Base-by-base conservation (phyloP, 2,888 invertebrate species). In the Drosophila rubida region DNA sequence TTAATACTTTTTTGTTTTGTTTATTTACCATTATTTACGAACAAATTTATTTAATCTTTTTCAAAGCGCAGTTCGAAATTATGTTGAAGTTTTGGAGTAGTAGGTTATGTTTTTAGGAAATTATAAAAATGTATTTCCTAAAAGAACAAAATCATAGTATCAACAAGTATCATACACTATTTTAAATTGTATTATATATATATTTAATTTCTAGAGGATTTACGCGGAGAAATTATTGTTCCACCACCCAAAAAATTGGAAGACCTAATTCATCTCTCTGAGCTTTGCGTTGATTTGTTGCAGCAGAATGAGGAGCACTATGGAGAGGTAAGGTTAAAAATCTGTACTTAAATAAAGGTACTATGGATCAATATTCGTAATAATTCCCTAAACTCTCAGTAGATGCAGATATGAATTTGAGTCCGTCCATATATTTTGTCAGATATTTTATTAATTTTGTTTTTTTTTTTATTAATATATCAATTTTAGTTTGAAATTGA, bases 291-390 rank as follows among this genome's bases (percentile, higher is more conserved):
- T 55, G 99, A 99, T 92, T 94, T 99, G 39, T 93, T 99, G 73
- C 99, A 99, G 92, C 99, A 99, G 93, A 99, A 99, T 91, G 99
- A 99, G 93, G 99, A 99, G 92, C 99, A 99, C 92, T 99, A 99
- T 93, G 98, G 99, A 78, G 99, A 99, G 97, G 99, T 99, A 94
- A 93, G 93, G 35, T 37, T 37, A 7, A 13, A 37, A 37, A 37
- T 14, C 13, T 2, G 7, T 25, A 6, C 25, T n/a, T 11, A 25
- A 25, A 6, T 25, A 25, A 5, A 25, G 4, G 1, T 25, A 25
- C 3, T 27, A 9, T 27, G 8, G 9, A 3, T 27, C 9, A 9
- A 27, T 27, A 27, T 25, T 8, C 9, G 9, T 9, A 27, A 9
- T 9, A 8, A 27, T 27, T 27, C 2, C 27, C 27, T 27, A n/a